phyloP scores from a whole-genome alignment of 1,140 invertebrate genomes.

The Drosophila ercepeae region DNA sequence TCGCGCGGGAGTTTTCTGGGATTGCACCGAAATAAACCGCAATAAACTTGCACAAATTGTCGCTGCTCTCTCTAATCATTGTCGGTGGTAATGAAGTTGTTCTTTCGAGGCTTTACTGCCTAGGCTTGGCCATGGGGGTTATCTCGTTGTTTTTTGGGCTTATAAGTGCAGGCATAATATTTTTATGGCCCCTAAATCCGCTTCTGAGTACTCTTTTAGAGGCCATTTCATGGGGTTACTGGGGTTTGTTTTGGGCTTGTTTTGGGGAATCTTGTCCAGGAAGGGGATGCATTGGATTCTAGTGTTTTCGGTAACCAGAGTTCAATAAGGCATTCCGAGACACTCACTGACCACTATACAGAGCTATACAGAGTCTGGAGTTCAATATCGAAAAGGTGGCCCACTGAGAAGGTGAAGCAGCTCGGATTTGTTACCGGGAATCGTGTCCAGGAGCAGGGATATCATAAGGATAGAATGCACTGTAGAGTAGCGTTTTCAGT shows the following conservation, averaged over 20 bases:
- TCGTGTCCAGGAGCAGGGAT: neutral
- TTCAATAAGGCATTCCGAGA: neutral
- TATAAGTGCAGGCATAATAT: slow-evolving; percentile 37
- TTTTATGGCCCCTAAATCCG: slow-evolving; percentile 35
- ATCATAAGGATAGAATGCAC: no score
- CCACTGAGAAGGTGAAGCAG: slow-evolving; percentile 36
- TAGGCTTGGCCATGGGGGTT: neutral
- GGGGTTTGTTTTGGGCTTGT: neutral
- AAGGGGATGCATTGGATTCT: no score
- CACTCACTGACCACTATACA: neutral
- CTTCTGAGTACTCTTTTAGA: slow-evolving; percentile 30
- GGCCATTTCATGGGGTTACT: slow-evolving; percentile 11
- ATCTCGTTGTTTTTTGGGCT: slow-evolving; percentile 1
- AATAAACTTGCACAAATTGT: slow-evolving; percentile 54
- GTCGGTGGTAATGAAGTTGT: slow-evolving; percentile 46
- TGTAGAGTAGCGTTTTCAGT: no score
- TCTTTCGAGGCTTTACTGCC: slow-evolving; percentile 19
- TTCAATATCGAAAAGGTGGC: slow-evolving; percentile 38
- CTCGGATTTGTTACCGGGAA: no score
- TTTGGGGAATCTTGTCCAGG: neutral
- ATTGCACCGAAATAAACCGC: slow-evolving; percentile 42
- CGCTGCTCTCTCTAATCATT: slow-evolving; percentile 51
- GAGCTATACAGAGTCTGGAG: neutral
- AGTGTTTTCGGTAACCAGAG: no score
- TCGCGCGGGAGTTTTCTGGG: slow-evolving; percentile 52